phyloP scores from a whole-genome alignment of 2,888 invertebrate genomes.

The Chromoteleia sp. region DNA sequence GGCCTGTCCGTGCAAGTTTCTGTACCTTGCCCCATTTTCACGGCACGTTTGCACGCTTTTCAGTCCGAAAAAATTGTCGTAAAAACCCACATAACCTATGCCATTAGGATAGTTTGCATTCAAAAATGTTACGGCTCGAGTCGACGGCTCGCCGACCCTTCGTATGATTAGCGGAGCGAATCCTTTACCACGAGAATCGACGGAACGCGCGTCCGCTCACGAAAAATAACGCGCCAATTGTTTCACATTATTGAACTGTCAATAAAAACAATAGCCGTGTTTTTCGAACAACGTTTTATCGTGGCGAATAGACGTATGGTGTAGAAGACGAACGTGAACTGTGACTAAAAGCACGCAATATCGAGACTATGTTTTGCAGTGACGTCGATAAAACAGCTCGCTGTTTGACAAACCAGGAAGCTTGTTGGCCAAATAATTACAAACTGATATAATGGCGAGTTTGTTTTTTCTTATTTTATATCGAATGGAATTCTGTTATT shows the following conservation, averaged over 20 bases:
- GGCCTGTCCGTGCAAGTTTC: conserved; percentile 82
- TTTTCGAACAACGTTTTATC: conserved; percentile 1
- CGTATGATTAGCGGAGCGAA: neutral
- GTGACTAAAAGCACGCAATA: neutral
- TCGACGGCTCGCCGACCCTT: conserved; percentile 4
- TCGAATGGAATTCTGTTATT: no score
- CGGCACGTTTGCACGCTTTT: neutral
- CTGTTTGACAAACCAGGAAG: conserved; percentile 1
- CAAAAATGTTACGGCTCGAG: neutral
- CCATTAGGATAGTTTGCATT: conserved; percentile 12
- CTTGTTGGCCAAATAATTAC: neutral
- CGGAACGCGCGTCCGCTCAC: neutral
- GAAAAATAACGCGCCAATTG: neutral
- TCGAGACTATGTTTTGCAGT: neutral
- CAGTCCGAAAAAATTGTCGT: neutral
- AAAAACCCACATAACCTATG: conserved; percentile 22
- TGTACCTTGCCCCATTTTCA: conserved; percentile 82
- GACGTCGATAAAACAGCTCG: neutral
- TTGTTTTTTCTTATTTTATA: no score
- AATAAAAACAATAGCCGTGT: neutral
- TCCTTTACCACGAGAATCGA: neutral
- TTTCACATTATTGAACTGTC: conserved; percentile 2
- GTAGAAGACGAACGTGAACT: neutral
- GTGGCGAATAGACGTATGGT: neutral
- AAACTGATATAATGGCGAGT: no score